A percentile compares a stretch with the other conserved stretches of the same genome.
Evolutionary conservation across 2,797 vertebrate genomes (phyloP).

Genomic region (Scarus forsteni): DNA sequence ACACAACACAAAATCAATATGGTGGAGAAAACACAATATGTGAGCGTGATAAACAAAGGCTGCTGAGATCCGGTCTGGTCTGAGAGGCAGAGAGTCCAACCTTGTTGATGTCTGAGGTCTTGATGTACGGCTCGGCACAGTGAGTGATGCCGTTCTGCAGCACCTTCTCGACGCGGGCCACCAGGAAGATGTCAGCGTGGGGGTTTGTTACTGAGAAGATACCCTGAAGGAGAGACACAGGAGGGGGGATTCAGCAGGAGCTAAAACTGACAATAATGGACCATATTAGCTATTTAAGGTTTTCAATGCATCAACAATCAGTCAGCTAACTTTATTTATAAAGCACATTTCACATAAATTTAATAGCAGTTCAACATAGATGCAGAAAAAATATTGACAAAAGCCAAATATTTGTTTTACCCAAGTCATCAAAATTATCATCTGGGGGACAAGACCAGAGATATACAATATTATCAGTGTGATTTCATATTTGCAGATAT

Average conservation of each 20-base stretch:
- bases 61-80: neutral
- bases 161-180: constrained; percentile 95
- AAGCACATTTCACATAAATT: no score
- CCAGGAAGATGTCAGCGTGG: constrained; percentile 93
- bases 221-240: constrained; percentile 80
- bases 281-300: no score
- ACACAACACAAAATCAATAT: constrained; percentile 2
- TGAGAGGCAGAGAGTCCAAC: constrained; percentile 60
- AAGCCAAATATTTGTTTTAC: no score
- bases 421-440: no score
- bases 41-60: neutral
- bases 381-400: no score
- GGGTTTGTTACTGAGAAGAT: constrained; percentile 96
- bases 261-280: no score
- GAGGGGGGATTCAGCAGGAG: neutral
- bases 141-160: constrained; percentile 97
- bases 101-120: constrained; percentile 93
- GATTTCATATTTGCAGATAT: no score
- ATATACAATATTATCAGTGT: no score
- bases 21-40: neutral
- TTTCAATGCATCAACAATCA: no score
- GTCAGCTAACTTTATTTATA: no score
- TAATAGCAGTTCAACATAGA: no score
- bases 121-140: constrained; percentile 94
- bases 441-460: no score